Percentiles rank a stretch among this genome's conserved stretches.
These are phyloP conservation scores for Megatriorchis doriae DNA, from an alignment of 2,113 vertebrate species.

Conservation along the genomic window DNA sequence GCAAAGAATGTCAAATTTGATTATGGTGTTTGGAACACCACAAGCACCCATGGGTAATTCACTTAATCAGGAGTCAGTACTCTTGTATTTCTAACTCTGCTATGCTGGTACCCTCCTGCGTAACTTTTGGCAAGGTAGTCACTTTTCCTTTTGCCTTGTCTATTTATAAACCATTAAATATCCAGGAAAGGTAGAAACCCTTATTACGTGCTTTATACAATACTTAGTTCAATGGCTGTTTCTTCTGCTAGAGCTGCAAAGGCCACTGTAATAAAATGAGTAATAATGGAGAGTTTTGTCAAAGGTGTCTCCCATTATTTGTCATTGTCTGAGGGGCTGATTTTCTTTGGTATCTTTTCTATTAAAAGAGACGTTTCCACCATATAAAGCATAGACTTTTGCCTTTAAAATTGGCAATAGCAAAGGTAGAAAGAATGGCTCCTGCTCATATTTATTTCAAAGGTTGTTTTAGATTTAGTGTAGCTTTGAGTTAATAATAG, in stretches of 20 bases:
- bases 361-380: neutral
- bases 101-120: neutral
- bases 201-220: neutral
- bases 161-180: neutral
- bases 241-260: neutral
- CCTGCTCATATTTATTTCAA: neutral
- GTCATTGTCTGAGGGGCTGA: neutral
- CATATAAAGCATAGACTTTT: neutral
- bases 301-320: neutral
- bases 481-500: neutral
- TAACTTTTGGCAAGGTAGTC: neutral
- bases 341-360: neutral
- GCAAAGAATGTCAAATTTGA: neutral
- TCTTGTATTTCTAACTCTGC: neutral
- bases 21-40: neutral
- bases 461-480: neutral
- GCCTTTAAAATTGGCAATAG: neutral
- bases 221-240: neutral
- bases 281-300: neutral
- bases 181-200: neutral
- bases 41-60: neutral
- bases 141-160: neutral
- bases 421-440: neutral
- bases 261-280: neutral
- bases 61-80: neutral